Evolutionary conservation across 2,113 vertebrate species (phyloP), one percentile per base, ranked within the genome.

Genomic region (Serinus canaria): DNA sequence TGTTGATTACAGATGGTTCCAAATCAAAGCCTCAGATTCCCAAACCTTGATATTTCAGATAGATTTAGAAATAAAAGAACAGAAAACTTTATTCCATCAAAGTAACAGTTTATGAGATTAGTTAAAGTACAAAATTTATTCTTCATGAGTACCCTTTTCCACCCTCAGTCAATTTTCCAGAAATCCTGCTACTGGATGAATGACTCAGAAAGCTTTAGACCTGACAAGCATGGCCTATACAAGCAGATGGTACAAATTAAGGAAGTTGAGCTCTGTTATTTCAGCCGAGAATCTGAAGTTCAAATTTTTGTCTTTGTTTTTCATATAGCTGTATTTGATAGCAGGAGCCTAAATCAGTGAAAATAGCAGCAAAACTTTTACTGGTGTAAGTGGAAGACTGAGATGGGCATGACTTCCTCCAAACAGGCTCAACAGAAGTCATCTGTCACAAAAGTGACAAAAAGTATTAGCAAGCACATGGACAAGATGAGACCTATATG

Each of bases 181-280:
- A 85, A 87, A n/a, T 53, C 31, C 33, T 73, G 33, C 15, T 52
- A 41, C 25, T 41, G 82, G 25, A 16, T 73, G 62, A 83, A 31
- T 69, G 83, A 63, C 44, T 84, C 37, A 55, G 41, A 66, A 67
- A 94, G 22, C 21, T 82, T 63, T 58, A 66, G 60, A 62, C 53
- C 43, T 39, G 41, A 89, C 79, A 80, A 46, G 15, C 25, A 53
- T 6, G 22, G 35, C 41, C 6, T n/a, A 30, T 44, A 13, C 14
- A 62, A 72, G 75, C 89, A 94, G 62, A 76, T 92, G 87, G 66
- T 60, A 79, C 37, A 83, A 89, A 92, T 92, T 82, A 96, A 87
- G 52, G 52, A 76, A 85, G 28, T 35, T 72, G 35, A 47, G 35
- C 64, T 64, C 5, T 23, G 44, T 68, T 87, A 64, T 41, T 15